Evolutionary conservation across 1,140 invertebrate species (phyloP).

Genomic region (Triops cancriformis): DNA sequence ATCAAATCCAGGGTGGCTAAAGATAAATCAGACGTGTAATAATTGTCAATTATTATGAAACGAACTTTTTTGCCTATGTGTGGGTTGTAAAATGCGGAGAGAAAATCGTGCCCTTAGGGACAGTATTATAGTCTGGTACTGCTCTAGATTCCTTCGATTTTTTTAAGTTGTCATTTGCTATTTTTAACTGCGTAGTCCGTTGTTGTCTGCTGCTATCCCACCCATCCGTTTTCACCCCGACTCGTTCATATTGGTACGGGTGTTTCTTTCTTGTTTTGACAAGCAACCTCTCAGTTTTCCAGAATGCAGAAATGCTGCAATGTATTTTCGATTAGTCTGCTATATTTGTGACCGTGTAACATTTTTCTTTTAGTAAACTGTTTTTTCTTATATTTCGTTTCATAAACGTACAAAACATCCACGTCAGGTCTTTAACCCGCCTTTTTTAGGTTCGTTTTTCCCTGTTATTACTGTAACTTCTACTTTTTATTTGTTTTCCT

Average conservation of each 20-base stretch:
- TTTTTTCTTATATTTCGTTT: not conserved
- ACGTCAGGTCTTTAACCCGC: not conserved
- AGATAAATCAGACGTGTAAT: not conserved
- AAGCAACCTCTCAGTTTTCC: not conserved
- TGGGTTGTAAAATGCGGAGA: not conserved
- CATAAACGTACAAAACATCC: not conserved
- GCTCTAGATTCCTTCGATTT: not conserved
- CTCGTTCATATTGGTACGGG: slow-evolving; percentile 8
- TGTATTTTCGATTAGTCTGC: not conserved
- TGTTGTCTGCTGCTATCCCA: not conserved
- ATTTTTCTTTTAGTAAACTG: not conserved
- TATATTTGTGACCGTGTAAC: not conserved
- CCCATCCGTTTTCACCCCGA: not conserved
- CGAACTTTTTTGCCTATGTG: not conserved
- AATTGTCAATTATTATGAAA: not conserved
- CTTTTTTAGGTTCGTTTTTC: too few relatives aligned
- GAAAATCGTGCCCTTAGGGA: not conserved
- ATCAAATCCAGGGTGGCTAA: slow-evolving; percentile 10
- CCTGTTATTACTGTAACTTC: not conserved
- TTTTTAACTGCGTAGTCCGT: not conserved
- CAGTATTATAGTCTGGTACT: slow-evolving; percentile 1
- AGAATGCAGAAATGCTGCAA: not conserved
- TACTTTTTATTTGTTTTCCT: not conserved
- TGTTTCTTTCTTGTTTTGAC: not conserved
- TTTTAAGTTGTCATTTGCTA: not conserved